Conservation (phyloP, 2,113 vertebrate genomes). For the Dromaius novaehollandiae region DNA sequence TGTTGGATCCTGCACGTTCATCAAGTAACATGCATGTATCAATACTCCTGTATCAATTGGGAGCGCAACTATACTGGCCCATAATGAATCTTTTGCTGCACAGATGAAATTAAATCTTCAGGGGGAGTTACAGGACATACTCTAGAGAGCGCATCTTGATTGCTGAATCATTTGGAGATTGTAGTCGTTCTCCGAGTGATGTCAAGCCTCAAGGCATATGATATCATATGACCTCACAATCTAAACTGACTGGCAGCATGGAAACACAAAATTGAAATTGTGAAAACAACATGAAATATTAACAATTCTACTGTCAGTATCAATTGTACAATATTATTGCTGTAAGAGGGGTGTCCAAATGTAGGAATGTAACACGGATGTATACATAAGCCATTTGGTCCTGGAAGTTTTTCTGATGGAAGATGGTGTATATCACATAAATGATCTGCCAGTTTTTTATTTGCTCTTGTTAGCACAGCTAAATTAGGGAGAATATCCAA, state of each 20-base stretch:
- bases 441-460: background rate
- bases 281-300: background rate
- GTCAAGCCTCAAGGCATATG: background rate
- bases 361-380: background rate
- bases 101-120: background rate
- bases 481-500: background rate
- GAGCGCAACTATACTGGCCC: background rate
- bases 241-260: background rate
- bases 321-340: background rate
- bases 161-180: background rate
- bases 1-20: background rate
- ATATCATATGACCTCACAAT: background rate
- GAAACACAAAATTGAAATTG: background rate
- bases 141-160: background rate
- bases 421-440: background rate
- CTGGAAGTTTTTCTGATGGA: background rate
- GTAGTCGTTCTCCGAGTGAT: background rate
- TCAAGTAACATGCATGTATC: background rate
- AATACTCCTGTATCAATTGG: background rate
- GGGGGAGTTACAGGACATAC: background rate
- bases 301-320: background rate
- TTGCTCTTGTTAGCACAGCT: background rate
- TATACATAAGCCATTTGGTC: background rate
- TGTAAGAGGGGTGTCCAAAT: background rate
- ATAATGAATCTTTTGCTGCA: background rate